Percentiles rank a stretch among this genome's conserved stretches.
Evolutionary conservation across 2,113 vertebrate genomes (phyloP).

Genomic region (Mesembrinibis cayennensis): DNA sequence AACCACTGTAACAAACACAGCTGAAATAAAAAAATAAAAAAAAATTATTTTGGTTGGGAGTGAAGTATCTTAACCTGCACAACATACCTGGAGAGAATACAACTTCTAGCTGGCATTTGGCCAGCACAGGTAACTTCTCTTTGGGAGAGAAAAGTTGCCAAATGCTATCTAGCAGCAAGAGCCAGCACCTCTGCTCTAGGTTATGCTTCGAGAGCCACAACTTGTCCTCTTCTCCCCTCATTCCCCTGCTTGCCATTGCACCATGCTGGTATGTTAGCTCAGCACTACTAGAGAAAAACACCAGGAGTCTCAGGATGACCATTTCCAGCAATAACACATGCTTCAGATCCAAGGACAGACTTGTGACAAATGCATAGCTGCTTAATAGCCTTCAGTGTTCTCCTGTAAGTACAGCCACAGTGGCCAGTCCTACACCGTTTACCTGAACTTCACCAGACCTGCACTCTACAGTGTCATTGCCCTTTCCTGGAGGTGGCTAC

Average conservation of each 20-base stretch:
- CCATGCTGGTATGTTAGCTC: neutral
- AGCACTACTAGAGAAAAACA: neutral
- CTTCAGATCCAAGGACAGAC: neutral
- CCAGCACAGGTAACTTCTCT: neutral
- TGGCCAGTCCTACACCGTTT: neutral
- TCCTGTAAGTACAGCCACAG: neutral
- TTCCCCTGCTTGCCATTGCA: neutral
- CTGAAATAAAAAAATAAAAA: neutral
- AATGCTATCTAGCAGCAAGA: neutral
- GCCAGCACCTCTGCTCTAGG: neutral
- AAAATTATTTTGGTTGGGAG: neutral
- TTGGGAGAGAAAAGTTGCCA: neutral
- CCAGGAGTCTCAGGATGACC: neutral
- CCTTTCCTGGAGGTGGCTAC: neutral
- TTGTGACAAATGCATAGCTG: neutral
- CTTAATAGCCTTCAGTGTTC: neutral
- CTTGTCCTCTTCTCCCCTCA: neutral
- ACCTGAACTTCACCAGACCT: neutral
- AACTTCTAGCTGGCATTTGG: neutral
- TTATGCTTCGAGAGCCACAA: neutral
- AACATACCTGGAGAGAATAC: neutral
- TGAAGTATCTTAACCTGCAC: neutral
- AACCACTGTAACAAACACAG: neutral
- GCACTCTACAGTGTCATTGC: fast-evolving
- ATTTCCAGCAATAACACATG: neutral